Evolutionary conservation across 2,888 invertebrate genomes (phyloP).

Genomic region (Patella pellucida): DNA sequence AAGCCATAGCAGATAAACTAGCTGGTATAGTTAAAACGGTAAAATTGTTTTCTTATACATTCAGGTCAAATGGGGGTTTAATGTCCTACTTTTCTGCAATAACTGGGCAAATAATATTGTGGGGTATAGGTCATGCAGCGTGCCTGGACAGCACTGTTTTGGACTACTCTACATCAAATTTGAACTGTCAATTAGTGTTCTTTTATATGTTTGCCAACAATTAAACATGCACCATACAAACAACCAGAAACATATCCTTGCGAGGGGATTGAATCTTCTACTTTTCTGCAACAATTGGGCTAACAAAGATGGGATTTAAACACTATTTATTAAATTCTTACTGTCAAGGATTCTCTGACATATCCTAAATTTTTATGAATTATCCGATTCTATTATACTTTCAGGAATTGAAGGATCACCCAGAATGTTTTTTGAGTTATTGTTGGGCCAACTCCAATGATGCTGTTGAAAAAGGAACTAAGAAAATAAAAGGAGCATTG

Average conservation of each 20-base stretch:
- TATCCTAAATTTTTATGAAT: background rate
- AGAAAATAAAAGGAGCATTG: slow-evolving; percentile 46
- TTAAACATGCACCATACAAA: no score
- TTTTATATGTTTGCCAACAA: no score
- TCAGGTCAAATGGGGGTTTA: no score
- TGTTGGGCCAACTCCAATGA: slow-evolving; percentile 65
- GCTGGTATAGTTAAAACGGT: slow-evolving; percentile 32
- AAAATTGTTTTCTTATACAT: background rate
- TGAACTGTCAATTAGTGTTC: no score
- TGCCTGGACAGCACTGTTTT: no score
- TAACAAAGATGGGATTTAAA: slow-evolving; percentile 11
- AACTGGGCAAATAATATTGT: no score
- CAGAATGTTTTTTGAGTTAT: slow-evolving; percentile 65
- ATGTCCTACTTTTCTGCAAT: no score
- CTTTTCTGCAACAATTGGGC: background rate
- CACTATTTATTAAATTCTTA: no score
- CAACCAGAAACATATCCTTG: no score
- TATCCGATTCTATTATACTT: background rate
- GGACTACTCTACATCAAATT: no score
- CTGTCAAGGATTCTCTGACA: background rate
- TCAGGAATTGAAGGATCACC: slow-evolving; percentile 29
- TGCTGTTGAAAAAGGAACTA: slow-evolving; percentile 56
- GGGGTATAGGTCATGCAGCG: no score
- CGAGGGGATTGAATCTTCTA: no score
- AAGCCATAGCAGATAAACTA: slow-evolving; percentile 37